phyloP scores from a whole-genome alignment of 2,888 invertebrate genomes.

The Catotricha subobsoleta region DNA sequence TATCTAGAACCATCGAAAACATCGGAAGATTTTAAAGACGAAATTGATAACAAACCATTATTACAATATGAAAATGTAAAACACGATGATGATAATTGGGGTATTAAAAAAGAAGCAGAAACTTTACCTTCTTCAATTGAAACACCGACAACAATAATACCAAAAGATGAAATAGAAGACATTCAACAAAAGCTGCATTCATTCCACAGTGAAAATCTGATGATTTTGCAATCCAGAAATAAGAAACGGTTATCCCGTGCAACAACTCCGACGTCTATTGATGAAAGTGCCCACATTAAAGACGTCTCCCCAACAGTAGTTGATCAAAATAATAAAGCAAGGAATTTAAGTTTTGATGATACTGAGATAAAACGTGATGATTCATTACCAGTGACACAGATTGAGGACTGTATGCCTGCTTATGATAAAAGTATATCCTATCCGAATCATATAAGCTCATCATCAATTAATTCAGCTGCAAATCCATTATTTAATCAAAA shows the following conservation, averaged over 20 bases:
- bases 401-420: too few species aligned
- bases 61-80: background rate
- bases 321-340: background rate
- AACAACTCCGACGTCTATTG: conserved; percentile 1
- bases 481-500: background rate
- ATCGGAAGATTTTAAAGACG: background rate
- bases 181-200: conserved; percentile 43
- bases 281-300: conserved; percentile 6
- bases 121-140: too few species aligned
- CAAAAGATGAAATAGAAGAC: conserved; percentile 37
- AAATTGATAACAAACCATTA: background rate
- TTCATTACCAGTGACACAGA: background rate
- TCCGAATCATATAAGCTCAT: too few species aligned
- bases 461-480: too few species aligned
- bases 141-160: background rate
- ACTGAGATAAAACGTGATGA: background rate
- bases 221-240: conserved; percentile 39
- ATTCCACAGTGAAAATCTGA: conserved; percentile 44
- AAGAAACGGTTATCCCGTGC: conserved; percentile 25
- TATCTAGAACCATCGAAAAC: background rate
- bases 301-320: background rate
- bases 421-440: too few species aligned
- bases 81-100: background rate
- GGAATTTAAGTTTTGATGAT: background rate
- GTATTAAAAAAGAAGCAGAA: conserved; percentile 11